Base-by-base conservation (phyloP, 2,888 invertebrate genomes). In the Vesta saturnalis region DNA sequence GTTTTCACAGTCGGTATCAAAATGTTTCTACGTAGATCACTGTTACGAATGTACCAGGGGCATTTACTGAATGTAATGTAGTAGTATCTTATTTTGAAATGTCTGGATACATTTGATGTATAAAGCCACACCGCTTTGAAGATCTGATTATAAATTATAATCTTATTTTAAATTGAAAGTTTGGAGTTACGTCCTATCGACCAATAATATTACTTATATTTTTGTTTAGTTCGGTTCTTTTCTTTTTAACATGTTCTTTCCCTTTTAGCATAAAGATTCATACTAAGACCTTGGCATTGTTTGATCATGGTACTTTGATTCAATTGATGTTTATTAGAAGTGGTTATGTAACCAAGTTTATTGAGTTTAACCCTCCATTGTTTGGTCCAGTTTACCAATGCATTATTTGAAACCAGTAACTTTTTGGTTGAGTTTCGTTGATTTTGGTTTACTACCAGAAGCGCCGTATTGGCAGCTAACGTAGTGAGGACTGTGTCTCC, bases 21-120 rank as follows among this genome's bases (percentile, higher is more conserved):
- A 14, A 6, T 19, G 23, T 56, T n/a, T 22, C 56, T 56, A 56
- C 43, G 59, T 47, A 59, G 59, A 59, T 59, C 43, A 18, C n/a
- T 12, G 16, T 59, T 59, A 12, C 46, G 16, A 15, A 59, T 15
- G 43, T 59, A 47, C 59, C 39, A 58, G 35, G 58, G 35, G 58
- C 58, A 35, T 58, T 35, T n/a, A n/a, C 35, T 49, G 43, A 47
- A 59, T 59, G 43, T 15, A 47, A n/a, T n/a, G n/a, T 22, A 2
- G 57, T 30, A 52, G 16, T 15, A 52, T 16, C 16, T 52, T 52
- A 52, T 52, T 52, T 5, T 22, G 22, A 47, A 18, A 22, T 54
- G 19, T 54, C 14, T 54, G 19, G 16, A 21, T 54, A 54, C 18
- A 54, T 22, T 22, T 56, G n/a, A 56, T 23, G 59, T 43, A 21